Evolutionary conservation across 2,797 vertebrate genomes (phyloP).

Genomic region (Scolopax bukidnonensis): DNA sequence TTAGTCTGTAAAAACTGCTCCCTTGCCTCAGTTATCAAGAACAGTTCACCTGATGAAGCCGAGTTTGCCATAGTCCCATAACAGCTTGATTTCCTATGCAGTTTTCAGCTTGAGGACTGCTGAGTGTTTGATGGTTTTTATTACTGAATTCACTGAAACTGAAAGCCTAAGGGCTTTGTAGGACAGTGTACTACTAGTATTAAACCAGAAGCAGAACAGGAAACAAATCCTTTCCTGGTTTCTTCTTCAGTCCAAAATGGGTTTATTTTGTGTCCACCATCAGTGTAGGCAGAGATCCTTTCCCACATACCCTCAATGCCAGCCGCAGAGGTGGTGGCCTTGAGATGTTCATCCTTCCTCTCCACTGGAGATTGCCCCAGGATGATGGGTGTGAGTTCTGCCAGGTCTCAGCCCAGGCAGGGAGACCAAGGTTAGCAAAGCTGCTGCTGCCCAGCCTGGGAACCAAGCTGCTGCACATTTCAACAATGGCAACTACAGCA

Average conservation of each 20-base stretch:
- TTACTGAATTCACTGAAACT: neutral
- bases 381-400: neutral
- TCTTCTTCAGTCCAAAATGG: neutral
- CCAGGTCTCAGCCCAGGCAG: neutral
- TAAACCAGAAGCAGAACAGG: neutral
- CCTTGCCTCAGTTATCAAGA: neutral
- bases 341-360: neutral
- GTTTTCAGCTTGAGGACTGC: neutral
- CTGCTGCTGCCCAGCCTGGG: neutral
- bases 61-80: neutral
- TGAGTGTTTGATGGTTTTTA: neutral
- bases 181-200: neutral
- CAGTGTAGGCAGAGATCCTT: neutral
- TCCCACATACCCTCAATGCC: neutral
- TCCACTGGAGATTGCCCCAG: neutral
- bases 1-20: neutral
- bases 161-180: neutral
- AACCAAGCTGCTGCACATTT: neutral
- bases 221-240: neutral
- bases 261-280: neutral
- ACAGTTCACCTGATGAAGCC: neutral
- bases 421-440: neutral
- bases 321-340: rapidly evolving
- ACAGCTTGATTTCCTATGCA: neutral
- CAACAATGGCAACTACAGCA: neutral